A percentile compares a stretch with the other conserved stretches of the same genome.
These are phyloP conservation scores for Calliphora vicina DNA, from an alignment of 1,140 invertebrate species.

Conservation along the genomic window DNA sequence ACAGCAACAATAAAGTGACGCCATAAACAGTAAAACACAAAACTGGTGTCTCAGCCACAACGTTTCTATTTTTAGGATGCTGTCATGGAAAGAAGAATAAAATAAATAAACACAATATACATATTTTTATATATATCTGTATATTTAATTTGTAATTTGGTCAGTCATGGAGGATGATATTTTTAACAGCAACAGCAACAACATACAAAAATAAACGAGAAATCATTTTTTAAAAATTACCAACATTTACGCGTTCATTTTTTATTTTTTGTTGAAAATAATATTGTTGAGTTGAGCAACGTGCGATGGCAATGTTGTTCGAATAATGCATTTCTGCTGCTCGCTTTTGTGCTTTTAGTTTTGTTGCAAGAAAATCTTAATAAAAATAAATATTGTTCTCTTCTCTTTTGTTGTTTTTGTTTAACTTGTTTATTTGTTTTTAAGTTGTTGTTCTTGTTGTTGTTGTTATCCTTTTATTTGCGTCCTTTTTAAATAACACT, in stretches of 20 bases:
- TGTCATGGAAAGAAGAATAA: not conserved
- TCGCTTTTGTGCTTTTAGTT: too few species aligned
- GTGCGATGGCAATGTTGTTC: too few species aligned
- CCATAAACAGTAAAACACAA: not conserved
- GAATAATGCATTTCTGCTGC: too few species aligned
- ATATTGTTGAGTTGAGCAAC: too few species aligned
- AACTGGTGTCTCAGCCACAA: not conserved
- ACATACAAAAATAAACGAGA: not conserved
- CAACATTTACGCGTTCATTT: too few species aligned
- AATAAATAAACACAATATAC: not conserved
- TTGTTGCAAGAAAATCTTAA: not conserved
- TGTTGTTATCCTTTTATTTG: not conserved
- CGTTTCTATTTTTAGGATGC: too few species aligned
- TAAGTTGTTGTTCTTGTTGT: not conserved
- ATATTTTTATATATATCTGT: too few species aligned
- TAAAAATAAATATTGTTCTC: not conserved
- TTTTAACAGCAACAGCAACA: too few species aligned
- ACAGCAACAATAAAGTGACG: not conserved
- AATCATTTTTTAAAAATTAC: not conserved
- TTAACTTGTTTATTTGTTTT: too few species aligned
- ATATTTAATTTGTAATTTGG: not conserved
- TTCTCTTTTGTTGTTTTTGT: too few species aligned
- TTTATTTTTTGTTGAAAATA: too few species aligned
- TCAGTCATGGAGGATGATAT: not conserved
- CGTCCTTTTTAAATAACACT: not conserved